Evolutionary conservation across 2,113 vertebrate genomes (phyloP).

Genomic region (Megaleporinus macrocephalus): DNA sequence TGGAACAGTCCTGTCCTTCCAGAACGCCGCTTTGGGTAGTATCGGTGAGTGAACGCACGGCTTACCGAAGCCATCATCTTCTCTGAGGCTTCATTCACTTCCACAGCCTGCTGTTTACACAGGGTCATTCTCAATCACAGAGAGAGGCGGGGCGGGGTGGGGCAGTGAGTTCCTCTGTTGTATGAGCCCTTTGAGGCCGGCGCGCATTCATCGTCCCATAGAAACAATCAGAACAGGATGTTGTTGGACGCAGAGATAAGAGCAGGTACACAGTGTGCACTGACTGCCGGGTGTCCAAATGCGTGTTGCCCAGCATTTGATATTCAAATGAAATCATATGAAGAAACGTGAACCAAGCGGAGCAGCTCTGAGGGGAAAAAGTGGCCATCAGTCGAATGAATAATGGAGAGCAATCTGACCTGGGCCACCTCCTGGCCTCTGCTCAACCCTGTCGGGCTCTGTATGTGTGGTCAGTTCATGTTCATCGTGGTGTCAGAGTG

Average conservation of each 20-base stretch:
- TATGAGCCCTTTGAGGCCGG: neutral
- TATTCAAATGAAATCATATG: constrained; percentile 44
- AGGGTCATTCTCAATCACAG: neutral
- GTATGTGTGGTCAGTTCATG: constrained; percentile 56
- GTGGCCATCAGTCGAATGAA: constrained; percentile 63
- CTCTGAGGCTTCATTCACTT: neutral
- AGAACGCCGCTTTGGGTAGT: constrained; percentile 80
- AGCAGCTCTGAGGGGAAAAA: constrained; percentile 34
- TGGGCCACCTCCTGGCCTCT: constrained; percentile 54
- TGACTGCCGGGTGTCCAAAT: neutral
- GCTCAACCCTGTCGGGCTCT: constrained; percentile 63
- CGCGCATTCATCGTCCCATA: neutral
- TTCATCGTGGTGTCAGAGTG: neutral
- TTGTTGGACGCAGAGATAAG: neutral
- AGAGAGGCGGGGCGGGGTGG: neutral
- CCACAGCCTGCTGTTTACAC: neutral
- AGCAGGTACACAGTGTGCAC: neutral
- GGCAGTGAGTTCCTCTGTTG: neutral
- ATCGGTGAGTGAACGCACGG: constrained; percentile 69
- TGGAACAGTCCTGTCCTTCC: constrained; percentile 76
- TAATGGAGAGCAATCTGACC: constrained; percentile 66
- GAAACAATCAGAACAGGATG: neutral
- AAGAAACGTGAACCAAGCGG: too few relatives aligned
- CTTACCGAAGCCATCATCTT: neutral
- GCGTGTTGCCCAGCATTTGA: neutral